Percentiles rank a stretch among this genome's conserved stretches.
Conservation (phyloP, 2,888 invertebrate species). For the Pristionchus japonicus region DNA sequence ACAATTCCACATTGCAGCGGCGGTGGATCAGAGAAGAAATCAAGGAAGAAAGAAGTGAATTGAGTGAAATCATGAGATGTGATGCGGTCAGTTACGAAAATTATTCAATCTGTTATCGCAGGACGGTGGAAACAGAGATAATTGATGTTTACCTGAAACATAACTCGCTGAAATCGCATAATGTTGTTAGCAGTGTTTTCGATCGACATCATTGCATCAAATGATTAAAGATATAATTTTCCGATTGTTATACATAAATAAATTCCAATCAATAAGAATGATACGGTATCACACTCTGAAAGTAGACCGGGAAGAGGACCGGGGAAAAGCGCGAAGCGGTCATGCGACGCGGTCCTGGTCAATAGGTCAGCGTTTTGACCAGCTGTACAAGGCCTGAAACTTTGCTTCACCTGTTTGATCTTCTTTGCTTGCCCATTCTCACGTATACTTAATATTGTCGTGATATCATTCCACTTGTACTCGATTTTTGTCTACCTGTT, state of each 20-base stretch:
- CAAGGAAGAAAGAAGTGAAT: too few relatives aligned
- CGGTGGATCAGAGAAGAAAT: background rate
- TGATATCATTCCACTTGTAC: background rate
- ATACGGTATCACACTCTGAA: background rate
- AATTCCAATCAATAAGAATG: background rate
- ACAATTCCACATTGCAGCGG: too few relatives aligned
- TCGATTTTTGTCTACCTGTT: background rate
- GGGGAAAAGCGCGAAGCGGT: background rate
- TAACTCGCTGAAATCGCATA: background rate
- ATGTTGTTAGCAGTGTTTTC: too few relatives aligned
- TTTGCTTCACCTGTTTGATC: background rate
- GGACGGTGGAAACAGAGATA: background rate
- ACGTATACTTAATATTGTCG: background rate
- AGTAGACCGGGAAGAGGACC: too few relatives aligned
- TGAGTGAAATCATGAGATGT: background rate
- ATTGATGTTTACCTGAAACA: background rate
- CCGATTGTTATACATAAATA: background rate
- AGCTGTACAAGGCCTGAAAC: background rate
- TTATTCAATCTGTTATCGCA: too few relatives aligned
- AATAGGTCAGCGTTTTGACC: background rate
- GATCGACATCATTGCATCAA: too few relatives aligned
- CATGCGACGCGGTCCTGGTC: slow-evolving; percentile 14
- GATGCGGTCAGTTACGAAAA: background rate
- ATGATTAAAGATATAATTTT: background rate
- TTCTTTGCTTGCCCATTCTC: background rate